Evolutionary conservation across 2,797 vertebrate genomes (phyloP), one percentile per base, ranked within the genome.

Genomic region (Phoebastria nigripes): DNA sequence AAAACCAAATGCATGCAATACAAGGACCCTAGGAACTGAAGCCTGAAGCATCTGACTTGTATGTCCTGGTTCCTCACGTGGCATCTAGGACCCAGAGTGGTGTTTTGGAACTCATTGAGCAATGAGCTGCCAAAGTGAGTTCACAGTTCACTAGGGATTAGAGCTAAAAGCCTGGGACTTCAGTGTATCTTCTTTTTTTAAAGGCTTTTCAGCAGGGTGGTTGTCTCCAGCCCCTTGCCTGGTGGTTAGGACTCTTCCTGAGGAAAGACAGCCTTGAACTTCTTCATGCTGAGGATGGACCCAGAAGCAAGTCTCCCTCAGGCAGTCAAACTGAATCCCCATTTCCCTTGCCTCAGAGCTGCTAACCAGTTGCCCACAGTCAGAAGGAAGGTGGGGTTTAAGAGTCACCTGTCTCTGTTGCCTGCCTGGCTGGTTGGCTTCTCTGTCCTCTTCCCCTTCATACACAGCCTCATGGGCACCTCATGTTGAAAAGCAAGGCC

Each of bases 51-150:
- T n/a, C 33, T 61, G 18, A 46, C 6, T 49, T 41, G 8, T 46
- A 47, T 8, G 4, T 77, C n/a, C 33, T 3, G 0, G 3, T 39
- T 55, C 31, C 16, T 66, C 42, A 31, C 0, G 0, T 14, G 17
- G 31, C 19, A 79, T 67, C 16, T 56, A 44, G 44, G 41, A 67
- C 14, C 4, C 16, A 26, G 24, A n/a, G 13, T 52, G 15, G 35
- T 72, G 31, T 7, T 86, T 81, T 13, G 37, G 12, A 42, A 44
- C 4, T 44, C n/a, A 35, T 0, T 70, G 51, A 55, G 19, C 9
- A 70, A 20, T 16, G 15, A 84, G 18, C 16, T 76, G 16, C 7
- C 9, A 11, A 26, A 54, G n/a, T 20, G 31, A 71, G 22, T 20
- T 79, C 54, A 46, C 33, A n/a, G 12, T 37, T 93, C 42, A 17